phyloP scores from a whole-genome alignment of 2,113 vertebrate genomes.

The Myrmecobius fasciatus region DNA sequence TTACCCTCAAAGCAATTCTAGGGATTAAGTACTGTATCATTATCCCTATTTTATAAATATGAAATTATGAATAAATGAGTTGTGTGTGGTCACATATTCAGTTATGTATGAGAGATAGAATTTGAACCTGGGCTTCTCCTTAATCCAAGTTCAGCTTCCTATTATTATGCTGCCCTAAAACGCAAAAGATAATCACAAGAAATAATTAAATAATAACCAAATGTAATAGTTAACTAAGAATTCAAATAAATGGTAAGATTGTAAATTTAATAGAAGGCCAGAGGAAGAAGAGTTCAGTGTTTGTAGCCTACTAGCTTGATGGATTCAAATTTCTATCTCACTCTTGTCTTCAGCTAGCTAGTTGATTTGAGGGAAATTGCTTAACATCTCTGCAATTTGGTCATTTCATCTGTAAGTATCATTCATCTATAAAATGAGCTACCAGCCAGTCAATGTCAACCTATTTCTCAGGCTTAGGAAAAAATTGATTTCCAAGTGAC shows the following conservation, averaged over 20 bases:
- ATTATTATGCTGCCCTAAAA: not conserved
- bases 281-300: not conserved
- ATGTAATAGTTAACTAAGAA: not conserved
- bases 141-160: not conserved
- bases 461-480: not conserved
- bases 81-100: not conserved
- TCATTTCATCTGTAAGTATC: not conserved
- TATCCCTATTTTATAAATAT: not conserved
- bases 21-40: not conserved
- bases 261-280: accelerated
- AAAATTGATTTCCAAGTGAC: not conserved
- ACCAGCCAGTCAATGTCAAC: not conserved
- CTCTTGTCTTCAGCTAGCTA: no score
- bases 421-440: not conserved
- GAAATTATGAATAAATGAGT: not conserved
- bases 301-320: accelerated
- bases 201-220: not conserved
- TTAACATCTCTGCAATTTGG: not conserved
- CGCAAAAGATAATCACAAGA: not conserved
- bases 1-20: not conserved
- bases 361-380: not conserved
- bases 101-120: not conserved
- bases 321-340: not conserved
- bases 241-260: accelerated
- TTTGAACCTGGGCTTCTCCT: not conserved